Percentiles rank a stretch among this genome's conserved stretches.
Conservation (phyloP, 2,113 vertebrate genomes). For the Smithornis capensis region DNA sequence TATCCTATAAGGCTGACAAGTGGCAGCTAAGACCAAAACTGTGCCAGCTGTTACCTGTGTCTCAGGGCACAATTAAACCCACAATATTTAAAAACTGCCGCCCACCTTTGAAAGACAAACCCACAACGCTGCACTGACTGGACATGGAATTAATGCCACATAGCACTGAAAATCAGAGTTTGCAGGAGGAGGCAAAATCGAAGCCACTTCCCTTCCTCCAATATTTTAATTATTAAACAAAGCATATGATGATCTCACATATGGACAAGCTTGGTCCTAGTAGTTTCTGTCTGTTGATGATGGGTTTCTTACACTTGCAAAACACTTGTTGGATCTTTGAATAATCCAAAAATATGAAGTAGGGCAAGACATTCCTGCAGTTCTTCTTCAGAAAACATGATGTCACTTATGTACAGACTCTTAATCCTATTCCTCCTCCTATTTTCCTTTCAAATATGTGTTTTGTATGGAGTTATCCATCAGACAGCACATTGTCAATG, state of each 20-base stretch:
- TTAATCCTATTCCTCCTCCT: conserved; percentile 69
- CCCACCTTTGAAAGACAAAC: neutral
- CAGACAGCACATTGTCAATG: conserved; percentile 67
- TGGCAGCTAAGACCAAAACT: neutral
- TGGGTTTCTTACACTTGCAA: neutral
- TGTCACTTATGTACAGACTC: conserved; percentile 6
- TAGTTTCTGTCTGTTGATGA: neutral
- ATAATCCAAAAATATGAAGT: conserved; percentile 23
- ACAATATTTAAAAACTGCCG: neutral
- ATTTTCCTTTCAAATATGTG: conserved; percentile 60
- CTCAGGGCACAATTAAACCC: neutral
- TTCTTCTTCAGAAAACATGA: conserved; percentile 27
- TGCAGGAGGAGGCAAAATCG: neutral
- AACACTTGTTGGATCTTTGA: conserved; percentile 35
- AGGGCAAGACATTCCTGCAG: neutral
- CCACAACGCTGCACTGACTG: neutral
- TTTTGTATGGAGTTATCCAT: conserved; percentile 69
- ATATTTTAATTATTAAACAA: neutral
- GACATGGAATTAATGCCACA: neutral
- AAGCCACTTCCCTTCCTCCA: neutral
- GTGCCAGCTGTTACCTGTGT: neutral
- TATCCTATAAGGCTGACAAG: neutral
- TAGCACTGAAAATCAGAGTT: neutral
- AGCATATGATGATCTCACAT: neutral
- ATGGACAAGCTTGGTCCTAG: neutral